phyloP scores from a whole-genome alignment of 2,888 invertebrate species.

The Muscina levida region DNA sequence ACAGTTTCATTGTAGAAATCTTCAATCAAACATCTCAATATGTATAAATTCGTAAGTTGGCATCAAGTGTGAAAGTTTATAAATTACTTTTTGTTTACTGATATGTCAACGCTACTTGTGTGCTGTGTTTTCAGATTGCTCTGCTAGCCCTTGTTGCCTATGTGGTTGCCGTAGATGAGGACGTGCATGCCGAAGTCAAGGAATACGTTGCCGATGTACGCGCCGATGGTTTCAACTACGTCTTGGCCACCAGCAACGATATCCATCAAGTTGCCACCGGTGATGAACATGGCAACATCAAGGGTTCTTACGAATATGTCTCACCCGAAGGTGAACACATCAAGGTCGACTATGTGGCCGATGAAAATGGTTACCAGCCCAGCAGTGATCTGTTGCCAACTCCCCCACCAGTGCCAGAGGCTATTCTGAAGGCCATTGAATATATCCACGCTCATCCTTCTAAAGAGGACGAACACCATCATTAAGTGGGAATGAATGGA shows the following conservation, averaged over 20 bases:
- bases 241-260: constrained; percentile 72
- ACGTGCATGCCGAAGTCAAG: constrained; percentile 16
- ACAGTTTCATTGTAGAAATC: neutral
- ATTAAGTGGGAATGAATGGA: neutral
- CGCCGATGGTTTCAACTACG: constrained; percentile 72
- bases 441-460: constrained; percentile 78
- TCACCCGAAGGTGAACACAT: constrained; percentile 74
- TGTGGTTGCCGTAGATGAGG: constrained; percentile 3
- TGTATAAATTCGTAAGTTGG: constrained; percentile 23
- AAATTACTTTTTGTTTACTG: too few relatives aligned
- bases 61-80: too few relatives aligned
- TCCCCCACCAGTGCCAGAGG: constrained; percentile 69
- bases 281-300: constrained; percentile 73
- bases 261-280: constrained; percentile 69
- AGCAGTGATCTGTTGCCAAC: constrained; percentile 67
- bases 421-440: constrained; percentile 76
- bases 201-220: constrained; percentile 68
- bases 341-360: constrained; percentile 71
- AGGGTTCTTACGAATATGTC: constrained; percentile 72
- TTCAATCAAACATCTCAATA: neutral
- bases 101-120: too few relatives aligned
- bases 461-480: constrained; percentile 3
- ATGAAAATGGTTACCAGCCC: constrained; percentile 75
- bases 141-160: neutral
- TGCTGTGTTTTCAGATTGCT: neutral